phyloP scores from a whole-genome alignment of 2,113 vertebrate genomes.

The Ramphastos sulfuratus region DNA sequence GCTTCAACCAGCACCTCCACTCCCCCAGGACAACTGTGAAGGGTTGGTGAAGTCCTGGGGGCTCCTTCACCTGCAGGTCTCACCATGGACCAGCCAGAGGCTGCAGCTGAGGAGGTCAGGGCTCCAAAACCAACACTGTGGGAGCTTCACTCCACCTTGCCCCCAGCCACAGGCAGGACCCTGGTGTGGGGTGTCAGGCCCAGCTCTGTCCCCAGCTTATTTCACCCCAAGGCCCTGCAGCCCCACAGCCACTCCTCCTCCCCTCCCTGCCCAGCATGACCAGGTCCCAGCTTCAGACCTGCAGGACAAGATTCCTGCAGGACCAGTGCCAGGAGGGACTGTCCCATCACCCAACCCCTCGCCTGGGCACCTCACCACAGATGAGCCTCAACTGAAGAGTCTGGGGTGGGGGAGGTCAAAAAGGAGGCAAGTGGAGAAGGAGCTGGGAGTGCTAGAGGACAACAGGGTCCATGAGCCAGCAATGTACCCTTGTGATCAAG shows the following conservation, averaged over 20 bases:
- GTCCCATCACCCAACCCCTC: neutral
- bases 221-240: too few species aligned
- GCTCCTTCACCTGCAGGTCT: neutral
- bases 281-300: neutral
- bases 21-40: neutral
- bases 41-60: neutral
- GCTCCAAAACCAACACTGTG: rapidly evolving
- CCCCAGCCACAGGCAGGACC: neutral
- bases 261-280: neutral
- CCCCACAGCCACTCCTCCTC: too few species aligned
- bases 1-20: neutral
- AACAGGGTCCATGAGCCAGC: too few species aligned
- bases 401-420: neutral
- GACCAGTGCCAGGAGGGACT: neutral
- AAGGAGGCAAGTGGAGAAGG: neutral
- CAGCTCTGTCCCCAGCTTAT: too few species aligned
- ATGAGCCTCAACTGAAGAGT: neutral
- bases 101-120: neutral
- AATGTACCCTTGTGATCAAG: too few species aligned
- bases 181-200: too few species aligned
- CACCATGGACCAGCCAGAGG: neutral
- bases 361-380: neutral
- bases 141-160: neutral
- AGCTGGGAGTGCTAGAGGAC: too few species aligned
- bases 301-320: neutral